Evolutionary conservation across 2,888 invertebrate genomes (phyloP), one percentile per base, ranked within the genome.

Genomic region (Scaptodrosophila latifasciaeformis): DNA sequence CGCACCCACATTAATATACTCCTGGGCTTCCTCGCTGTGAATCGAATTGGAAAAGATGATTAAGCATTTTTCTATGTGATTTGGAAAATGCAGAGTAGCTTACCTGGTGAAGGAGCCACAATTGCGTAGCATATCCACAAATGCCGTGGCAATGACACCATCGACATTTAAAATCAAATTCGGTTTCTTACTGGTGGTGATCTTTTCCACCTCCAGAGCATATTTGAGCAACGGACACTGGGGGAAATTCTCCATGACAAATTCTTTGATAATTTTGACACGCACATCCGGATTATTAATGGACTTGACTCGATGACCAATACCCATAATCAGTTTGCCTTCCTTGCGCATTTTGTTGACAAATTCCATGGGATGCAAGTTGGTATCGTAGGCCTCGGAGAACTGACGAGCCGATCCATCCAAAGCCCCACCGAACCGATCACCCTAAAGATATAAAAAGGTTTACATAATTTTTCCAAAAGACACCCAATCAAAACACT

Each of bases 161-260:
- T 99, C 99, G 15, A 99, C 99, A 87, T 99, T 99, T 59, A 99
- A 90, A 85, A 99, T 99, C 53, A 99, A 90, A 89, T 99, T 99
- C n/a, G 99, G 99, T 88, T 99, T 99, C 90, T 99, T 99, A 76
- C 97, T 93, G 2, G 97, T 99, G 15, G 99, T 99, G 82, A 99
- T 96, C 84, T 98, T 97, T 83, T 99, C 99, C 29, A 99, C 99
- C 88, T 98, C 97, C 9, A 98, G 88, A 1, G 99, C 99, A 87
- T 97, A 99, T 61, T 94, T 90, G 9, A 99, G 90, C n/a, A 99
- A 89, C 0, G 99, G 99, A 69, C 95, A 96, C 2, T 93, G 90
- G 1, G 98, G 98, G 90, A 97, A 97, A 83, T 96, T 92, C 54
- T 96, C 92, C 87, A 96, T 89, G 15, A 97, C 98, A 87, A 94